Base-by-base conservation (phyloP, 2,113 vertebrate genomes). In the Silurus asotus region DNA sequence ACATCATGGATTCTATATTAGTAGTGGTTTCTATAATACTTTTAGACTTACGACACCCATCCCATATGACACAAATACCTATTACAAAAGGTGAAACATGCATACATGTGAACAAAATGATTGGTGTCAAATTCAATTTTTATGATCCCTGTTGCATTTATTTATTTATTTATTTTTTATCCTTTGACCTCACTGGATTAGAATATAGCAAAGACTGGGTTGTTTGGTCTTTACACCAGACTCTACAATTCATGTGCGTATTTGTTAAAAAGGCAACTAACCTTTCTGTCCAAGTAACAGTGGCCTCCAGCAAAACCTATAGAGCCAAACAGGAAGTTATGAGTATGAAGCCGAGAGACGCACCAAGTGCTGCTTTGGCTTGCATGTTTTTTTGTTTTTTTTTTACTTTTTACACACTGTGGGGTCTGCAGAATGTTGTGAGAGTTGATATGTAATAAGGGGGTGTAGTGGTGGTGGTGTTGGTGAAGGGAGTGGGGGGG, bases 391-490 rank as follows among this genome's bases (percentile, higher is more conserved):
- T 83, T 92, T n/a, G n/a, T n/a, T 86, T 90, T 89, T 85, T 88
- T 87, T 74, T 83, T 92, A 84, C 90, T 89, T 85, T 88, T 87
- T 76, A 48, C 53, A 87, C 90, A 91, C 92, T 89, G 75, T 87
- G 92, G 93, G 93, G 91, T 91, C 84, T 87, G 84, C 86, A 81
- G 90, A 94, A 91, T 88, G 89, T 89, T 90, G 88, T 85, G 84
- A 88, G 86, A 85, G 84, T 76, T 88, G 84, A 89, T 82, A 90
- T 89, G 86, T 88, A 76, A 83, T 90, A 88, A 90, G 88, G 84
- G 81, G 58, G 90, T n/a, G 59, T 64, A 62, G 58, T 59, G 48
- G 83, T 69, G 86, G 75, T 75, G 82, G 80, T 79, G 74, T 25
- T 49, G 82, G 69, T 59, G 28, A 11, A 51, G 9, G 17, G 9